These are phyloP conservation scores for Anguilla megastoma DNA, from an alignment of 2,797 vertebrate species.

Conservation along the genomic window DNA sequence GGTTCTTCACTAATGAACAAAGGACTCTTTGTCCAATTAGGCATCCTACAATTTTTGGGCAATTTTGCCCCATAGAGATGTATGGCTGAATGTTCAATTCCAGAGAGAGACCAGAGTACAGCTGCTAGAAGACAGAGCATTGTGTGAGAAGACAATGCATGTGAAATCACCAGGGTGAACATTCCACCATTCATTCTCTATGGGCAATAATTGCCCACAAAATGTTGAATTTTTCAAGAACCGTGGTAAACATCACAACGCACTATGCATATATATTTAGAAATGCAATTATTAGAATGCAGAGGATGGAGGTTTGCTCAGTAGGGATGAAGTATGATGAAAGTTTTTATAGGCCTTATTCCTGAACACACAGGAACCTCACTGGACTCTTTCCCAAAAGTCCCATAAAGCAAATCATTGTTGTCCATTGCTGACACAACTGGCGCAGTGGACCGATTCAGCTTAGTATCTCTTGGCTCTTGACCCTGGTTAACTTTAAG, in stretches of 20 bases:
- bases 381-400: not conserved
- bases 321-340: not conserved
- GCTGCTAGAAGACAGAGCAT: no score
- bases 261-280: not conserved
- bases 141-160: no score
- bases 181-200: no score
- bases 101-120: no score
- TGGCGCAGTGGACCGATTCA: not conserved
- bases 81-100: no score
- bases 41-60: no score
- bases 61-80: no score
- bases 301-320: not conserved
- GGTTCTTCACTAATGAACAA: no score
- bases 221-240: no score
- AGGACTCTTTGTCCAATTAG: no score
- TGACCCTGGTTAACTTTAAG: conserved; percentile 5
- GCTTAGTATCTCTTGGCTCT: conserved; percentile 11
- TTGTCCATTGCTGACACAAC: conserved; percentile 2
- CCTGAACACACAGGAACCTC: not conserved
- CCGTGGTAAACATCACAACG: not conserved
- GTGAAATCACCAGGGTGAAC: no score
- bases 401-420: not conserved
- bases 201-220: no score
- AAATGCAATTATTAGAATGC: not conserved
- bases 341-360: not conserved